These are phyloP conservation scores for Hormaphis cornu DNA, from an alignment of 1,140 invertebrate species.

Conservation along the genomic window DNA sequence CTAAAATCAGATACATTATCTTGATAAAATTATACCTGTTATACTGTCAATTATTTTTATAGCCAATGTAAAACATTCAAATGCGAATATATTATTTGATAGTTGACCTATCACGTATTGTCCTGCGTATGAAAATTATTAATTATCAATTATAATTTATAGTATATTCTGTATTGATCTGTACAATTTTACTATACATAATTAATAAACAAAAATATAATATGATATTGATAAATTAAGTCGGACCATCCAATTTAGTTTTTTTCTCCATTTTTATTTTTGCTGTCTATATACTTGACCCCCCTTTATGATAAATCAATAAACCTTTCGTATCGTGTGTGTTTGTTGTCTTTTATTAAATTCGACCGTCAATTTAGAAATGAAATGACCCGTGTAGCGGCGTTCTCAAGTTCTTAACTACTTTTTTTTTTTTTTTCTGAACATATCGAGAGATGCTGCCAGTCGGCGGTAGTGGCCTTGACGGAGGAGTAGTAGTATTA, in stretches of 20 bases:
- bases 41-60: too few relatives aligned
- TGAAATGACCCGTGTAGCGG: conserved; percentile 21
- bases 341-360: background rate
- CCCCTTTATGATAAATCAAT: conserved; percentile 19
- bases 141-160: too few relatives aligned
- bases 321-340: conserved; percentile 1
- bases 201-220: too few relatives aligned
- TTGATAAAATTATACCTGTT: too few relatives aligned
- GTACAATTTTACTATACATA: too few relatives aligned
- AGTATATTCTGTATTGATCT: too few relatives aligned
- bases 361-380: conserved; percentile 5
- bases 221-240: conserved; percentile 25
- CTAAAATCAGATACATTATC: too few relatives aligned
- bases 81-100: too few relatives aligned
- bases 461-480: background rate
- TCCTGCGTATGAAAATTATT: too few relatives aligned
- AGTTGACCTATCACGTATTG: too few relatives aligned
- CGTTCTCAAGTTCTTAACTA: conserved; percentile 26
- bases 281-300: background rate
- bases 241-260: conserved; percentile 9
- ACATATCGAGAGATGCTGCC: background rate
- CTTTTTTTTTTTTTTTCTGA: conserved; percentile 26
- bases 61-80: too few relatives aligned
- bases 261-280: conserved; percentile 1
- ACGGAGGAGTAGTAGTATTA: too few relatives aligned